Evolutionary conservation across 2,113 vertebrate species (phyloP).

Genomic region (Lynx canadensis): DNA sequence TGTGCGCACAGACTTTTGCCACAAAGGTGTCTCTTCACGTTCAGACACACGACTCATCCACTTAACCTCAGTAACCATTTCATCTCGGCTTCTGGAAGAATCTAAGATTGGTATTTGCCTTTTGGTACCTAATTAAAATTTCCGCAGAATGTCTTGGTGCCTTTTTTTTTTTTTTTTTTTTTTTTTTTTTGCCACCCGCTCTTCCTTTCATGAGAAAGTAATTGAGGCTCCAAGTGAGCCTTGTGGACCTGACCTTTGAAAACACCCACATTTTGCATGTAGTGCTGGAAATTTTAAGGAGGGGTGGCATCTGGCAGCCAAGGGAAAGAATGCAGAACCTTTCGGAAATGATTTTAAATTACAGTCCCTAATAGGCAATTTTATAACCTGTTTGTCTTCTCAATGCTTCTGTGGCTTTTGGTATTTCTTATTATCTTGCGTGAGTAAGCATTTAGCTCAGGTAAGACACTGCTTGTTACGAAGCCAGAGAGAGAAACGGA

Average conservation of each 20-base stretch:
- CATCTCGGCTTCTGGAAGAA: neutral
- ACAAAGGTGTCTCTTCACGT: rapidly evolving
- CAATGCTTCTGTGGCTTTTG: slow-evolving; percentile 46
- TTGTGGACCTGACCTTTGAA: neutral
- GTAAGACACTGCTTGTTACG: neutral
- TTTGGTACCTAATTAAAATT: slow-evolving; percentile 41
- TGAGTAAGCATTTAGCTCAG: slow-evolving; percentile 60
- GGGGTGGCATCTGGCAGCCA: neutral
- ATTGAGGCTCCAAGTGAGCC: neutral
- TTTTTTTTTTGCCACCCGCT: neutral
- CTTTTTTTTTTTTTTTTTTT: neutral
- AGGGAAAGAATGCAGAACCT: neutral
- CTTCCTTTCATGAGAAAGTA: slow-evolving; percentile 30
- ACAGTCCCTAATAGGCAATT: slow-evolving; percentile 54
- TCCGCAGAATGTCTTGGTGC: neutral
- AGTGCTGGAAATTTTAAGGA: slow-evolving; percentile 2
- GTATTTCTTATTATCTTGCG: slow-evolving; percentile 57
- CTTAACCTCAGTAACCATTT: neutral
- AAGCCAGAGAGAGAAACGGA: slow-evolving; percentile 19
- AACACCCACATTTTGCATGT: neutral
- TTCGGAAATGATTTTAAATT: slow-evolving; percentile 53
- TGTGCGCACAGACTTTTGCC: rapidly evolving
- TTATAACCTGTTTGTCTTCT: slow-evolving; percentile 50
- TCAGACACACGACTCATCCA: rapidly evolving
- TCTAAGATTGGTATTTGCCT: neutral